Conservation (phyloP, 2,797 vertebrate species). For the Linurgus olivaceus region DNA sequence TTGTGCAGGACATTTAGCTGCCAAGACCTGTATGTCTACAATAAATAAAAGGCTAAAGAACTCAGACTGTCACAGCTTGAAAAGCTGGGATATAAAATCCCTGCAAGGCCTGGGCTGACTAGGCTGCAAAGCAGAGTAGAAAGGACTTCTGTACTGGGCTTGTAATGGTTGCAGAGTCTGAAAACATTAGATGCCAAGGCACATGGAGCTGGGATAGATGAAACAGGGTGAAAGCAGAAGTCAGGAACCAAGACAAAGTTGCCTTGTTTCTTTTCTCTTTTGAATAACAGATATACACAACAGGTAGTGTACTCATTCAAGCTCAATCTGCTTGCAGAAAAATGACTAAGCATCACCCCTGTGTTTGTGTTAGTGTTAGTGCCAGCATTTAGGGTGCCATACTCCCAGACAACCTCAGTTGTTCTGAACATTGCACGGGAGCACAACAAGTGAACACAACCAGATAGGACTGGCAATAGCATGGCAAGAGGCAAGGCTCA, state of each 20-base stretch:
- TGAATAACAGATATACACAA: not conserved
- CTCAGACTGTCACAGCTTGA: not conserved
- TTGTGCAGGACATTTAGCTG: not conserved
- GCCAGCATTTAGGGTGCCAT: not conserved
- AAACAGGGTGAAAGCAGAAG: not conserved
- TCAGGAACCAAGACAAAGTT: not conserved
- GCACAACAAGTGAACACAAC: not conserved
- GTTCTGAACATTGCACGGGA: not conserved
- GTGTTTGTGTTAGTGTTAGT: not conserved
- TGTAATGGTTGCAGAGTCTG: not conserved
- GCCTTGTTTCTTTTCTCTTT: not conserved
- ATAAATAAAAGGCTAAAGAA: not conserved
- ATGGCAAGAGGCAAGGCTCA: not conserved
- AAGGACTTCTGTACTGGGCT: not conserved
- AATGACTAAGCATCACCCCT: not conserved
- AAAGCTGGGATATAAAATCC: not conserved
- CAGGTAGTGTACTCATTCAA: not conserved
- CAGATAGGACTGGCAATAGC: not conserved
- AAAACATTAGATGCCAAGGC: not conserved
- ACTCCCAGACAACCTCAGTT: accelerated
- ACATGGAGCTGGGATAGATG: not conserved
- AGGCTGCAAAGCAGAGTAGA: not conserved
- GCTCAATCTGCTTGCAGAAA: not conserved
- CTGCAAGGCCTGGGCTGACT: not conserved
- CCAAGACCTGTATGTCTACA: not conserved